These are phyloP conservation scores for Neolamprologus toae DNA, from an alignment of 2,113 vertebrate genomes.

Conservation along the genomic window DNA sequence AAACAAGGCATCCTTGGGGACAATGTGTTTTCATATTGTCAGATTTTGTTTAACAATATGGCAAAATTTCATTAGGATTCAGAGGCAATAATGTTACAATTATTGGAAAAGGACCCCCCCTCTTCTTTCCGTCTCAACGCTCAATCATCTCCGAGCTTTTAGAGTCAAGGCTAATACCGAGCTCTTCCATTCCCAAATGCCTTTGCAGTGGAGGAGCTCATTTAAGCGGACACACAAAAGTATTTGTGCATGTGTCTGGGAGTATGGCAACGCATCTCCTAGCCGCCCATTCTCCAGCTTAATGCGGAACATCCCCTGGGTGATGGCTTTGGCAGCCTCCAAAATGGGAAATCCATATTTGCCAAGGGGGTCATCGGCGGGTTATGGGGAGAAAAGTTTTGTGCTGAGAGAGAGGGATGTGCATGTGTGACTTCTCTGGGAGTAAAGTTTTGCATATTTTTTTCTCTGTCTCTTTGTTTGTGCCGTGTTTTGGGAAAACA, in stretches of 20 bases:
- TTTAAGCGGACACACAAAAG: slow-evolving; percentile 75
- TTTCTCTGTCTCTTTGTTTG: slow-evolving; percentile 52
- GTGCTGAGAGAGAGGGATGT: slow-evolving; percentile 38
- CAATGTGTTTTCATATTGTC: slow-evolving; percentile 71
- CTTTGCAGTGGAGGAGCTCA: slow-evolving; percentile 72
- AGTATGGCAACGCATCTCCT: slow-evolving; percentile 69
- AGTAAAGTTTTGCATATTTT: slow-evolving; percentile 68
- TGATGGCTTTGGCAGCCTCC: slow-evolving; percentile 77
- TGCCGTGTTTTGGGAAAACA: slow-evolving; percentile 57
- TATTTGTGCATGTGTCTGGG: slow-evolving; percentile 75
- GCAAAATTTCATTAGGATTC: slow-evolving; percentile 72
- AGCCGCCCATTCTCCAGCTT: slow-evolving; percentile 70
- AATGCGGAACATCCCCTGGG: slow-evolving; percentile 79
- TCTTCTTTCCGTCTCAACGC: slow-evolving; percentile 25
- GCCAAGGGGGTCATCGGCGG: slow-evolving; percentile 70
- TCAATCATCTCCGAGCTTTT: slow-evolving; percentile 70
- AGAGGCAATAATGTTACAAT: slow-evolving; percentile 70
- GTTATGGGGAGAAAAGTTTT: slow-evolving; percentile 70
- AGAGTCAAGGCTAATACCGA: slow-evolving; percentile 68
- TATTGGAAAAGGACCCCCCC: slow-evolving; percentile 53
- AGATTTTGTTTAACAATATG: slow-evolving; percentile 73
- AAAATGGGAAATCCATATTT: slow-evolving; percentile 76
- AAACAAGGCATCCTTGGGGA: slow-evolving; percentile 57
- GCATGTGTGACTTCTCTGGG: slow-evolving; percentile 54
- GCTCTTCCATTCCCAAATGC: slow-evolving; percentile 74